phyloP scores from a whole-genome alignment of 2,888 invertebrate species.

The Microctonus hyperodae region DNA sequence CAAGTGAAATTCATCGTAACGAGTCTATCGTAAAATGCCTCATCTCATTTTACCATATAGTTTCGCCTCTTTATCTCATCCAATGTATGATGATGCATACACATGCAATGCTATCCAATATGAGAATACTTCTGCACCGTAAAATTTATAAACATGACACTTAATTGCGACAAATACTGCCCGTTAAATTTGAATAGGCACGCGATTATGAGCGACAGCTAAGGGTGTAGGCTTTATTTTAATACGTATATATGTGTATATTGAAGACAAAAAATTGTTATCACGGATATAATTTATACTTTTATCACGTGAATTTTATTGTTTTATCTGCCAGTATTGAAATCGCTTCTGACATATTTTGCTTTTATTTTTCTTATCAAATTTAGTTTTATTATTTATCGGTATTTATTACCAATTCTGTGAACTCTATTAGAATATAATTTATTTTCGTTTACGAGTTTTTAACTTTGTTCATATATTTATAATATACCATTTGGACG shows the following conservation, averaged over 20 bases:
- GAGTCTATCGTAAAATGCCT: conserved; percentile 30
- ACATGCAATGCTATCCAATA: conserved; percentile 43
- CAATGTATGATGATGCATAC: not conserved
- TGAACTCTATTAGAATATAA: no score
- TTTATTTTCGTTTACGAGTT: not conserved
- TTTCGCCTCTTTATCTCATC: conserved; percentile 1
- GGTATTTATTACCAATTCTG: no score
- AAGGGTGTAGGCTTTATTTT: not conserved
- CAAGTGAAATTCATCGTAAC: conserved; percentile 11
- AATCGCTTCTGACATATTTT: no score
- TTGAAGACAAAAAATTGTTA: not conserved
- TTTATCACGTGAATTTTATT: no score
- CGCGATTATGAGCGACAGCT: conserved; percentile 44
- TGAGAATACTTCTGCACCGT: conserved; percentile 54
- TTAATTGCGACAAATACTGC: conserved; percentile 61
- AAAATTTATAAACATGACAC: conserved; percentile 53
- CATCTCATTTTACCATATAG: not conserved
- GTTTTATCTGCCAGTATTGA: no score
- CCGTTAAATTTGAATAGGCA: conserved; percentile 62
- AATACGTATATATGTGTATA: conserved; percentile 1
- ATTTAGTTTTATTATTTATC: no score
- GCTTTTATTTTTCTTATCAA: no score
- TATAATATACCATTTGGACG: no score
- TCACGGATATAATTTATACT: no score
- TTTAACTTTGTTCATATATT: not conserved